phyloP scores from a whole-genome alignment of 2,113 vertebrate species.

The Columba livia region DNA sequence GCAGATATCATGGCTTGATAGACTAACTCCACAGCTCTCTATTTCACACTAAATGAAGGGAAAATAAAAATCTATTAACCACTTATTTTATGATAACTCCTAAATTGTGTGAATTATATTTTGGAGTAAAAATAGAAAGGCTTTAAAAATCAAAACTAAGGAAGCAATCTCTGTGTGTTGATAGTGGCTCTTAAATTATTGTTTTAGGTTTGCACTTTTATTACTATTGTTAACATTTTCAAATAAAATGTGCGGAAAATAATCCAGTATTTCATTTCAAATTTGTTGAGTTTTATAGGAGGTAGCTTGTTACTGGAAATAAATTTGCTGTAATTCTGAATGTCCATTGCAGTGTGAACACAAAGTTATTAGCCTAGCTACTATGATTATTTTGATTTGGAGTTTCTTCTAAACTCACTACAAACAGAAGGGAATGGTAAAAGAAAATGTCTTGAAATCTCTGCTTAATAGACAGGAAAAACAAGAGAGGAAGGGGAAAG shows the following conservation, averaged over 20 bases:
- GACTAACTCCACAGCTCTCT: neutral
- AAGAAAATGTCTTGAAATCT: slow-evolving; percentile 3
- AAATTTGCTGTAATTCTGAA: slow-evolving; percentile 11
- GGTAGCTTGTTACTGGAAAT: neutral
- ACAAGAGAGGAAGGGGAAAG: neutral
- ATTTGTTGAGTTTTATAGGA: slow-evolving; percentile 11
- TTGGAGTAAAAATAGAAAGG: neutral
- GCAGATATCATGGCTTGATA: neutral
- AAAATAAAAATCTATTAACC: neutral
- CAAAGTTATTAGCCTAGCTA: neutral
- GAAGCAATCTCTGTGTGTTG: neutral
- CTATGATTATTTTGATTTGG: neutral
- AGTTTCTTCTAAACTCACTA: neutral
- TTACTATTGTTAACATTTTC: neutral
- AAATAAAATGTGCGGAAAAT: neutral
- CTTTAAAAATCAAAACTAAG: slow-evolving; percentile 19
- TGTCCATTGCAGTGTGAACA: neutral
- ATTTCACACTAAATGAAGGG: neutral
- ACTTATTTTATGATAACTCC: neutral
- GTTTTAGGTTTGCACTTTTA: neutral
- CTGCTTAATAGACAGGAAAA: neutral
- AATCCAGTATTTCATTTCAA: neutral
- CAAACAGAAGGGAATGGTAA: neutral
- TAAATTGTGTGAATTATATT: neutral
- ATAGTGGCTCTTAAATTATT: neutral